Base-by-base conservation (phyloP, 2,797 vertebrate genomes). In the Vireo griseus region DNA sequence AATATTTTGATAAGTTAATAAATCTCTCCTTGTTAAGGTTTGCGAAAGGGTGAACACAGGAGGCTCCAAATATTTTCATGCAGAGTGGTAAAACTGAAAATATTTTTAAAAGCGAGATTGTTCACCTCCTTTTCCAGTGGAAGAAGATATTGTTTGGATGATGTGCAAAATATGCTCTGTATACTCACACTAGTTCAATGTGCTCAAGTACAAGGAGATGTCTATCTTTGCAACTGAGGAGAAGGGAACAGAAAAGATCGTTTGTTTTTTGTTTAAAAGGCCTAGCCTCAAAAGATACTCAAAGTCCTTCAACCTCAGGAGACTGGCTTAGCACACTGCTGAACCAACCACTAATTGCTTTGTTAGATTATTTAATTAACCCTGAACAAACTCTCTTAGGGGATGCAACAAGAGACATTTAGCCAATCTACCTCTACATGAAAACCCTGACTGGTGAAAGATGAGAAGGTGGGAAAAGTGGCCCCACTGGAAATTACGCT, bases 351-450 rank as follows among this genome's bases (percentile, higher is more conserved):
- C 29, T 89, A 79, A 89, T 89, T 95, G 52, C 65, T 91, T 90
- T 91, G 68, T 92, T 91, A 88, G 57, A 82, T 80, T 91, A 90
- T 94, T 95, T 94, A 80, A 91, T 91, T 88, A 95, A 92, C 57
- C 39, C 87, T 85, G 65, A 89, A 63, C 39, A 92, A 94, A 65
- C 52, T 86, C 78, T 91, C 87, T 71, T 80, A 86, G 57, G 85
- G 25, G 9, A 57, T 65, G 45, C 42, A 83, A 26, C 21, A 65
- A 72, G 47, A 39, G 72, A 75, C 20, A 17, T 80, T 76, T 71
- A 88, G 47, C 66, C 72, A 58, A 37, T 45, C 42, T 90, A 31
- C 11, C 35, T 86, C 61, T 28, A 37, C 5, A 3, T 17, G 35
- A 79, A 94, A 91, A 88, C 28, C 25, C 63, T 83, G 48, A 78